phyloP scores from a whole-genome alignment of 2,888 invertebrate genomes.

The Rhamphomyia laevipes region DNA sequence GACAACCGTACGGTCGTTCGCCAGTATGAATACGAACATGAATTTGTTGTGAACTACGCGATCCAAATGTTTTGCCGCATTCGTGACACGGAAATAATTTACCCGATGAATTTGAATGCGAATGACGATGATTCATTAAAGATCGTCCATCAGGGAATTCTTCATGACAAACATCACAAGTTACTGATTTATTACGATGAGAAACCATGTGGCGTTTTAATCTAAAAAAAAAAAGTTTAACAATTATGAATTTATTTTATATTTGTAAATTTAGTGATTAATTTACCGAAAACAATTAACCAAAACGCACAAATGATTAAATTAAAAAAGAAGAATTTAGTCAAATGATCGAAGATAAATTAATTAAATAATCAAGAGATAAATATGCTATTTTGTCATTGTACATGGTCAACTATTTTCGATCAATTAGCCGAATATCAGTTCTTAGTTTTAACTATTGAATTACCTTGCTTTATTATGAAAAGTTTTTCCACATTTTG shows the following conservation, averaged over 20 bases:
- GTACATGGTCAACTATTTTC: no score
- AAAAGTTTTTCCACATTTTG: conserved; percentile 57
- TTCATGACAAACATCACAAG: conserved; percentile 57
- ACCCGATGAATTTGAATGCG: conserved; percentile 41
- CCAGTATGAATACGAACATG: conserved; percentile 75
- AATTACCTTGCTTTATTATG: conserved; percentile 52
- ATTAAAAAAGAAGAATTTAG: no score
- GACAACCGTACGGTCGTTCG: conserved; percentile 72
- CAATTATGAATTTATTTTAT: no score
- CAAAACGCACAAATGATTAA: no score
- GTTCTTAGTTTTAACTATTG: no score
- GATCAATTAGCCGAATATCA: no score
- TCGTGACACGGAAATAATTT: conserved; percentile 70
- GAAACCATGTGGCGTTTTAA: conserved; percentile 56
- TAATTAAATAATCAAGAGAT: no score
- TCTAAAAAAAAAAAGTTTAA: no score
- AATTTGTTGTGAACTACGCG: conserved; percentile 74
- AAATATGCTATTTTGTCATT: no score
- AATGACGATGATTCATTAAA: conserved; percentile 57
- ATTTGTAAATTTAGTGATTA: no score
- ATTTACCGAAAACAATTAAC: no score
- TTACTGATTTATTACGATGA: conserved; percentile 57
- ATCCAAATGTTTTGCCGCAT: conserved; percentile 78
- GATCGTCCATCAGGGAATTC: conserved; percentile 59
- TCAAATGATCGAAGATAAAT: no score